Evolutionary conservation across 1,140 invertebrate genomes (phyloP).

Genomic region (Linepithema humile): DNA sequence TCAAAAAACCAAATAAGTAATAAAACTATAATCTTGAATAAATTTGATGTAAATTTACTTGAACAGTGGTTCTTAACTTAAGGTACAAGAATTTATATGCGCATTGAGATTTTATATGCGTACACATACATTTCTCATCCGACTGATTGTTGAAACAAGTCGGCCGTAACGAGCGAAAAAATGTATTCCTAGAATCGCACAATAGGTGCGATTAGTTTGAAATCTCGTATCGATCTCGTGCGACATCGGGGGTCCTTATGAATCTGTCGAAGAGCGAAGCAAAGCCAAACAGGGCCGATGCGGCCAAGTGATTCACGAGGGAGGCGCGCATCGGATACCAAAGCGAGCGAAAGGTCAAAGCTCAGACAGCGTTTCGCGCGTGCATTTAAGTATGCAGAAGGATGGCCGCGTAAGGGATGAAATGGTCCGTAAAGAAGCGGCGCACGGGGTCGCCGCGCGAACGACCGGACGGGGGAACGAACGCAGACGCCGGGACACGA

Average conservation of each 20-base stretch:
- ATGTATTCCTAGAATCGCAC: no score
- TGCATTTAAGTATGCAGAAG: constrained; percentile 51
- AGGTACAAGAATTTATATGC: no score
- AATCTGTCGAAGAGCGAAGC: neutral
- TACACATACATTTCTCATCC: neutral
- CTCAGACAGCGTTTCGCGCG: constrained; percentile 43
- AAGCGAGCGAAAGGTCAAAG: constrained; percentile 31
- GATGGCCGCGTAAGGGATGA: constrained; percentile 40
- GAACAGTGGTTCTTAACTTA: no score
- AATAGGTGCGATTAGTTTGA: neutral
- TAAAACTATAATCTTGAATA: no score
- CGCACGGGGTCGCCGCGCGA: constrained; percentile 14
- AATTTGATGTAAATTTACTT: no score
- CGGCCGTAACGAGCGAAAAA: neutral
- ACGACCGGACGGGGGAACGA: constrained; percentile 22
- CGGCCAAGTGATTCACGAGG: constrained; percentile 37
- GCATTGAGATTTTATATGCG: neutral
- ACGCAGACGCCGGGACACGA: constrained; percentile 13
- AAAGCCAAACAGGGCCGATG: neutral
- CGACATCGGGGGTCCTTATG: neutral
- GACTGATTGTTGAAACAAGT: neutral
- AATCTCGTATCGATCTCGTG: neutral
- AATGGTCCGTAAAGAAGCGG: constrained; percentile 41
- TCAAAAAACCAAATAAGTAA: no score
- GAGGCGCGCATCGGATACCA: constrained; percentile 14